phyloP scores from a whole-genome alignment of 2,113 vertebrate species.

The Puma concolor region DNA sequence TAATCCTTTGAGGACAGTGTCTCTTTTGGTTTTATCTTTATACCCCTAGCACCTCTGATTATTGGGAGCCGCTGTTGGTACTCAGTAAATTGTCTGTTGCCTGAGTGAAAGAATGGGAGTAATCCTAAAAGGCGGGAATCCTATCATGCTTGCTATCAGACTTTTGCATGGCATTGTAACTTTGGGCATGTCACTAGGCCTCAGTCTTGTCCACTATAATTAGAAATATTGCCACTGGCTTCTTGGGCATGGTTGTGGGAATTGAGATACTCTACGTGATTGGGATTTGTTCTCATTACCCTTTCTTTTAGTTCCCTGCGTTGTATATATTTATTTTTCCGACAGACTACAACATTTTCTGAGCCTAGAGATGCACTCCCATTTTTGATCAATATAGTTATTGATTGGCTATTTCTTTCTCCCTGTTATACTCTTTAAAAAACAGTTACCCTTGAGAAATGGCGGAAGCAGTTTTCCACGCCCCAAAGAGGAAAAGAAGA shows the following conservation, averaged over 20 bases:
- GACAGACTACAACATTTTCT: neutral
- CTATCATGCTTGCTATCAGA: neutral
- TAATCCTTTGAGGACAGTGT: neutral
- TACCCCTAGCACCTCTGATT: neutral
- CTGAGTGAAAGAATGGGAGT: neutral
- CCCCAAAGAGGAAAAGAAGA: slow-evolving; percentile 90
- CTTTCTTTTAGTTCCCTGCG: neutral
- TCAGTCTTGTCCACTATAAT: neutral
- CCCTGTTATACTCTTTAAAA: neutral
- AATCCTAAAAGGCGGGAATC: neutral
- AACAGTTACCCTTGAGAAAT: slow-evolving; percentile 66
- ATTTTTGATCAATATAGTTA: neutral
- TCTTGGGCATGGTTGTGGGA: neutral
- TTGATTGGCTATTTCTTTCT: neutral
- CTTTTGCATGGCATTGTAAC: neutral
- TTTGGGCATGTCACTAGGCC: neutral
- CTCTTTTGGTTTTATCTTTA: neutral
- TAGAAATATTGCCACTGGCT: neutral
- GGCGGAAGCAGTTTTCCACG: slow-evolving; percentile 90
- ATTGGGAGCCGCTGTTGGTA: neutral
- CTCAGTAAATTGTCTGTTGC: neutral
- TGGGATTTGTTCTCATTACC: neutral
- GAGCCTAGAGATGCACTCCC: neutral
- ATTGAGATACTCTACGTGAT: neutral
- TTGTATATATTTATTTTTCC: neutral